Conservation (phyloP, 2,888 invertebrate species). For the Oligia strigilis region DNA sequence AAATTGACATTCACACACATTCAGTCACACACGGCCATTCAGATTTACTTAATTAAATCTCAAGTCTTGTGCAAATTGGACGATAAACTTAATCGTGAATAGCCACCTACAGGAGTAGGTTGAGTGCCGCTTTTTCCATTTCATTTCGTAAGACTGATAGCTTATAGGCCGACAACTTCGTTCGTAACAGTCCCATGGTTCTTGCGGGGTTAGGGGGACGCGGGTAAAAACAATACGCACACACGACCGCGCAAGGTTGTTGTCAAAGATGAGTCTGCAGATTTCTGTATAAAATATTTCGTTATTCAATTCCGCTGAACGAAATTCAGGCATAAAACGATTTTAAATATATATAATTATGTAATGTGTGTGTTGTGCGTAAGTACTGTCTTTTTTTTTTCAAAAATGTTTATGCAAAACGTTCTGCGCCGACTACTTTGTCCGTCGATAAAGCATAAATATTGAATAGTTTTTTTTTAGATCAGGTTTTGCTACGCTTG, state of each 20-base stretch:
- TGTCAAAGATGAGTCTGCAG: not conserved
- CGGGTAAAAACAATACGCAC: no score
- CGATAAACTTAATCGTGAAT: conserved; percentile 1
- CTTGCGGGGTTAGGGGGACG: no score
- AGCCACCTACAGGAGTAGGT: not conserved
- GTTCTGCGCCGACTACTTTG: not conserved
- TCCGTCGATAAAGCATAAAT: not conserved
- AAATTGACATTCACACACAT: not conserved
- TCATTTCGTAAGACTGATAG: conserved; percentile 36
- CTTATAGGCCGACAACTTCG: not conserved
- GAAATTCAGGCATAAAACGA: not conserved
- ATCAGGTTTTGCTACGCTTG: no score
- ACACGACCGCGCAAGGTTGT: no score
- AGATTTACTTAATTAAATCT: not conserved
- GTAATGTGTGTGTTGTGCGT: no score
- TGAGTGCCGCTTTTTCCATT: not conserved
- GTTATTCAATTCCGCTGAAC: not conserved
- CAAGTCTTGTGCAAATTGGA: not conserved
- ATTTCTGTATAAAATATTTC: not conserved
- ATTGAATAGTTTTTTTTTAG: not conserved
- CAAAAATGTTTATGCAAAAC: not conserved
- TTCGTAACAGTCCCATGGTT: not conserved
- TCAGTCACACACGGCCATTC: not conserved
- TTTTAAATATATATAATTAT: not conserved
- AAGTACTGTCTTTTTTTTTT: no score